Evolutionary conservation across 2,888 invertebrate species (phyloP), one percentile per base, ranked within the genome.

Genomic region (Microplitis deprimator): DNA sequence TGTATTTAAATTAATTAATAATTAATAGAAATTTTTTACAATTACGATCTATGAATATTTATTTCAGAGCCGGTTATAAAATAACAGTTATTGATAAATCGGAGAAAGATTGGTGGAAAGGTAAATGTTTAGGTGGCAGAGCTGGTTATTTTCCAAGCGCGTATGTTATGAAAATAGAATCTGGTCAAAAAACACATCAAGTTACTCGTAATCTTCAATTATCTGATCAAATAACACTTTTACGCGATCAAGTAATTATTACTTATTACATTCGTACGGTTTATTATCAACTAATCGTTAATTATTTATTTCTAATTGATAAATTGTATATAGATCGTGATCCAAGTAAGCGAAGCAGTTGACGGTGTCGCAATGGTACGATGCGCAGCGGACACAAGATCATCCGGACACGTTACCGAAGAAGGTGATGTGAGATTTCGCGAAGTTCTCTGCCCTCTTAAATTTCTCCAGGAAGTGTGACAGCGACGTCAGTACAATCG

Each of bases 41-140:
- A 29, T 29, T 4, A 40, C 76, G 50, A 38, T 65, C 13, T 20
- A 1, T 61, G 5, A 20, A 59, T 6, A 29, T 60, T n/a, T 6
- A 38, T 73, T 82, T 0, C 80, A 89, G 89, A 77, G 89, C 89
- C 73, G 88, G 86, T 73, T 89, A 82, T 88, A 93, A 95, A 90
- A 96, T 98, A 74, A 97, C 96, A 10, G 97, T 98, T 77, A 96
- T 97, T 82, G 98, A 98, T 89, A 97, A 96, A 68, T 94, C 97
- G 0, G 98, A 98, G 90, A 95, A 96, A 10, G 97, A 98, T 87
- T 98, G 98, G 98, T 98, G 98, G 98, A 97, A 97, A 91, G 98
- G 98, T 68, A 97, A 97, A 90, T 96, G 96, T 86, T 92, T 97
- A 79, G 93, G 93, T 1, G 97, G 98, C 40, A 94, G 95, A 85